Base-by-base conservation (phyloP, 2,888 invertebrate genomes). In the Junonia oenone region DNA sequence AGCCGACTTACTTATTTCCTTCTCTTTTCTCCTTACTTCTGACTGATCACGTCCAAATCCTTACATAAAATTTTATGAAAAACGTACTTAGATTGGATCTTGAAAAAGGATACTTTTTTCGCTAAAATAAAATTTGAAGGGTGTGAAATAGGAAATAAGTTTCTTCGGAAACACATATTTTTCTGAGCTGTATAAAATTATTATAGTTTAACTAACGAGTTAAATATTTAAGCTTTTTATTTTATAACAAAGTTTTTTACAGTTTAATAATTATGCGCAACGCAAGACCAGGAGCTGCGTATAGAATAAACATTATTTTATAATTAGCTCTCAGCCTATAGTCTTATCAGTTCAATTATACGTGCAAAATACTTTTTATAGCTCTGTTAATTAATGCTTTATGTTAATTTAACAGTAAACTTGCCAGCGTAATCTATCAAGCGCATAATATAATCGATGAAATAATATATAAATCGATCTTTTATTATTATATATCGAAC, bases 361-460 rank as follows among this genome's bases (percentile, higher is more conserved):
- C 43, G 46, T 54, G 43, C 45, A 33, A 38, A 54, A 45, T 31
- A n/a, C 35, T 56, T 59, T 59, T 56, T 59, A 43, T 47, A 53
- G 54, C 40, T 6, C 50, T 27, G 47, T 47, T 59, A 56, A 59
- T 59, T 51, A 46, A 56, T 56, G 48, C 56, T 31, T 31, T 51
- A 45, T 58, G 49, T 37, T 55, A 29, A 54, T 54, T 33, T 45
- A 45, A 58, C 48, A 51, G 58, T 55, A 45, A 51, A 47, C 47
- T 22, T 19, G 49, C 33, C 31, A 46, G 47, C 31, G 31, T 48
- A 45, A 58, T 40, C 26, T 15, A 43, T 45, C 15, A 37, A n/a
- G n/a, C 33, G 33, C 26, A 29, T 31, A 54, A 54, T 48, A 11
- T 17, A 43, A 48, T 47, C 22, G 8, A 17, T 31, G 46, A 19